A percentile compares a stretch with the other conserved stretches of the same genome.
Evolutionary conservation across 1,140 invertebrate genomes (phyloP).

Genomic region (Eumaeus atala): DNA sequence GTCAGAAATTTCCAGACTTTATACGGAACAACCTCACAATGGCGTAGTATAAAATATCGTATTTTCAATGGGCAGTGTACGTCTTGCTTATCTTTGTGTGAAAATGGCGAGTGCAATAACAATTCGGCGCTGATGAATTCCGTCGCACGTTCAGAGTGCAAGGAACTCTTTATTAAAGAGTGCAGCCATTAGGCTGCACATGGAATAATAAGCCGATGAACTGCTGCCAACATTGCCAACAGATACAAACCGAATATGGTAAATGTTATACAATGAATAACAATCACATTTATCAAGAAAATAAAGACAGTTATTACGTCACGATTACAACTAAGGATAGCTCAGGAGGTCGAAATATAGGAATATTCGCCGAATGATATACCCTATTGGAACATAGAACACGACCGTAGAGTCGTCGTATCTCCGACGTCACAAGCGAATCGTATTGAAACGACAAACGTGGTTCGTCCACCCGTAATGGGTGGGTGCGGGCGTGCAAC

Average conservation of each 20-base stretch:
- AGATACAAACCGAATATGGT: slow-evolving; percentile 80
- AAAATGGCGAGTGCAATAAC: slow-evolving; percentile 58
- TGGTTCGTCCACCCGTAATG: no score
- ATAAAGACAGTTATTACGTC: slow-evolving; percentile 33
- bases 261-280: slow-evolving; percentile 80
- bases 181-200: no score
- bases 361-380: slow-evolving; percentile 80
- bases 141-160: slow-evolving; percentile 74
- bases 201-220: slow-evolving; percentile 77
- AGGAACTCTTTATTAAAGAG: slow-evolving; percentile 72
- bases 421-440: slow-evolving; percentile 57
- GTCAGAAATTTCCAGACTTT: slow-evolving; percentile 59
- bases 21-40: slow-evolving; percentile 58
- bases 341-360: slow-evolving; percentile 77
- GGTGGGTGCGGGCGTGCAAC: no score
- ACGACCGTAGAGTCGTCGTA: slow-evolving; percentile 69
- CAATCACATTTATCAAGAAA: slow-evolving; percentile 65
- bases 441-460: no score
- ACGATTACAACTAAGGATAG: slow-evolving; percentile 67
- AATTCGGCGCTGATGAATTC: slow-evolving; percentile 72
- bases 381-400: slow-evolving; percentile 77
- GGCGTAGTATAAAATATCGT: slow-evolving; percentile 75
- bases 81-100: slow-evolving; percentile 71
- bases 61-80: slow-evolving; percentile 78
- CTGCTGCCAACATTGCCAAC: slow-evolving; percentile 80